A percentile compares a stretch with the other conserved stretches of the same genome.
These are phyloP conservation scores for Drosophila nigritarsus DNA, from an alignment of 2,888 invertebrate genomes.

Conservation along the genomic window DNA sequence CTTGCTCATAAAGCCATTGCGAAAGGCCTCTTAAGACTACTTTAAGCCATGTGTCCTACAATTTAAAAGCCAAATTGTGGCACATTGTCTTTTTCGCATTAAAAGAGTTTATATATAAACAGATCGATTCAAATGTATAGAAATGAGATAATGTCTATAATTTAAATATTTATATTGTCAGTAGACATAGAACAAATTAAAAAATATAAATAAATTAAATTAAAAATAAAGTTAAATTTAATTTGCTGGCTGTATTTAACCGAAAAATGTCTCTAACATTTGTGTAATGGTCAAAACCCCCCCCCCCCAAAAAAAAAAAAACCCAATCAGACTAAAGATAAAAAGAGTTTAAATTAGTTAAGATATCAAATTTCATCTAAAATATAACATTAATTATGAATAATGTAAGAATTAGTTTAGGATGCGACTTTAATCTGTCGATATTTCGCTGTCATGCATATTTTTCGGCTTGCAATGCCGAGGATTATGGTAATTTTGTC, in stretches of 20 bases:
- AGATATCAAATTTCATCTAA: not conserved
- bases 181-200: not conserved
- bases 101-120: not conserved
- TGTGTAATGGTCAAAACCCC: not conserved
- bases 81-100: conserved; percentile 8
- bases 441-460: conserved; percentile 7
- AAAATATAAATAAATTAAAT: not conserved
- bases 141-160: not conserved
- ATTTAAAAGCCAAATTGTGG: conserved; percentile 34
- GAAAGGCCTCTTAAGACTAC: conserved; percentile 38
- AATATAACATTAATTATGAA: not conserved
- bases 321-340: not conserved
- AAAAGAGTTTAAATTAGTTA: not conserved
- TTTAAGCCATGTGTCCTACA: conserved; percentile 37
- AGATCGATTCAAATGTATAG: not conserved
- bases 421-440: conserved; percentile 20
- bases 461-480: conserved; percentile 3
- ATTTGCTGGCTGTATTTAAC: no score
- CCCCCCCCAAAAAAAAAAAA: not conserved
- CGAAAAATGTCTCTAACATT: not conserved
- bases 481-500: conserved; percentile 41
- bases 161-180: not conserved
- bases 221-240: not conserved
- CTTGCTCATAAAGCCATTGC: conserved; percentile 51
- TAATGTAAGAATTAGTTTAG: not conserved